Evolutionary conservation across 2,113 vertebrate species (phyloP).

Genomic region (Ailurus styani): DNA sequence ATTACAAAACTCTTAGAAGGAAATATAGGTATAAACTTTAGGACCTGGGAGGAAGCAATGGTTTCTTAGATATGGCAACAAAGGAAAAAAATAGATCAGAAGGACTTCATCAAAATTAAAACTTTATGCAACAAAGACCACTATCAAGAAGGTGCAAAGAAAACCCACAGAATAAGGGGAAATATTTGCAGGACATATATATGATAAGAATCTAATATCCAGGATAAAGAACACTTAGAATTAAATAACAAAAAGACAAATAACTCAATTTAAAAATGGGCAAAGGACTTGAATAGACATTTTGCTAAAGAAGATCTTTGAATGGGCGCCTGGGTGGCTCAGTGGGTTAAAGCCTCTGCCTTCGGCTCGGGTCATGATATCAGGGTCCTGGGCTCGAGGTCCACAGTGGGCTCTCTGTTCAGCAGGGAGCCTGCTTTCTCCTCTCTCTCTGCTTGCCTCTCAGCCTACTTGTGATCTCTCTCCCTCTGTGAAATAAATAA

Average conservation of each 20-base stretch:
- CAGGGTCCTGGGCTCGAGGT: too few species aligned
- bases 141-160: neutral
- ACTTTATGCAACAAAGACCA: neutral
- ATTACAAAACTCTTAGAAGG: neutral
- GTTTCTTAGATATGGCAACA: neutral
- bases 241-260: constrained; percentile 1
- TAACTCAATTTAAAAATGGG: constrained; percentile 16
- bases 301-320: neutral
- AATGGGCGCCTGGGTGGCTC: too few species aligned
- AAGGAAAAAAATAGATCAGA: constrained; percentile 2
- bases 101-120: neutral
- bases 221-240: constrained; percentile 16
- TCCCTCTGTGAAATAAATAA: too few species aligned
- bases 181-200: neutral
- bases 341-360: too few species aligned
- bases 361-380: too few species aligned
- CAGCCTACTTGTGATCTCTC: too few species aligned
- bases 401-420: too few species aligned
- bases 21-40: neutral
- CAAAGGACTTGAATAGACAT: neutral
- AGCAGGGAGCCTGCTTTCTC: too few species aligned
- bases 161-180: neutral
- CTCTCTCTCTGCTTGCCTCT: too few species aligned
- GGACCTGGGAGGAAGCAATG: neutral
- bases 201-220: neutral